Evolutionary conservation across 1,140 invertebrate species (phyloP), one percentile per base, ranked within the genome.

Genomic region (Drosophila micromelanica): DNA sequence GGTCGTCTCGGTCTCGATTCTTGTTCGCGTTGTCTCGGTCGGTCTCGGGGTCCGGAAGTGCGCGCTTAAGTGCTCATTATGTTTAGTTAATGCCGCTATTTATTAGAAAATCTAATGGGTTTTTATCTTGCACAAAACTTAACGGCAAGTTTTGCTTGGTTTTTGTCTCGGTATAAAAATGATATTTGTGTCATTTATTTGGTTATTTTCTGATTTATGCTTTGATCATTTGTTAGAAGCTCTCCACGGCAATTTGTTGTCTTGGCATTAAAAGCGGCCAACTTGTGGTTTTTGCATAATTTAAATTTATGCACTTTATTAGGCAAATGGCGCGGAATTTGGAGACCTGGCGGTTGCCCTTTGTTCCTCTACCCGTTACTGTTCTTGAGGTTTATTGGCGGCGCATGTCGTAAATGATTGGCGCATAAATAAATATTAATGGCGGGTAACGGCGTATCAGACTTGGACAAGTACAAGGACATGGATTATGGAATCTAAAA

Each of bases 41-140:
- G 17, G 17, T 61, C 13, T 57, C 30, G 59, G 57, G 72, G 55
- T 60, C 63, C 76, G 78, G 78, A 80, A 80, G 73, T 80, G 72
- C 75, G 76, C 78, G 67, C 78, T 78, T 78, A 80, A 78, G 76
- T 78, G 76, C 78, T 80, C 76, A 80, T 80, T 80, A 80, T 78
- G 76, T 78, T 80, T 76, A 78, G 76, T 78, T 78, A 75, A 80
- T 80, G 78, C 75, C 67, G 62, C 78, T 78, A 78, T 80, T 80
- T 78, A 80, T 80, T 80, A 80, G 75, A 80, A 74, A 80, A 80
- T 80, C 70, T 77, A 80, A 80, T 80, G 74, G 70, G 74, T 70
- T 80, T 76, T 74, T 78, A 77, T 76, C 67, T 76, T 15, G 27
- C 49, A 37, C 57, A 65, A 52, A 72, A 55, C 61, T 56, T 49